Conservation (phyloP, 2,113 vertebrate species). For the Cyanoderma ruficeps region DNA sequence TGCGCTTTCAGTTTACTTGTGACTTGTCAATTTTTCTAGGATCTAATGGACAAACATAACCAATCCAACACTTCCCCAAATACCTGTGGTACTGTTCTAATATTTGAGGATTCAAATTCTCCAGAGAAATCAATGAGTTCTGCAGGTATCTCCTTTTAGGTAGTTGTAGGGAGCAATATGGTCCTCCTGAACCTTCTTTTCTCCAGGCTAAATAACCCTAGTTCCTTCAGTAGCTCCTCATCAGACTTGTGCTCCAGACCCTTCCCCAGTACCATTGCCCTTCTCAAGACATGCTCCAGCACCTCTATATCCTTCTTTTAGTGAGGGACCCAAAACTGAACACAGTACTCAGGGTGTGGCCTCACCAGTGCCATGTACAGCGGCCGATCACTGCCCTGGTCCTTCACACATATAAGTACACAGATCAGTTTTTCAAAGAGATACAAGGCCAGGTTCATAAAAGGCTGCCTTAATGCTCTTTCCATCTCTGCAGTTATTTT, state of each 20-base stretch:
- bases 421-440: neutral
- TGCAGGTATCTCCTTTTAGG: neutral
- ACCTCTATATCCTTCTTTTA: neutral
- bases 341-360: neutral
- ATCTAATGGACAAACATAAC: neutral
- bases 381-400: rapidly evolving
- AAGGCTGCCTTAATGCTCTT: neutral
- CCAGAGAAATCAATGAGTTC: neutral
- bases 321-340: neutral
- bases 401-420: neutral
- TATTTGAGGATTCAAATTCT: neutral
- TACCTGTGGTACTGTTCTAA: neutral
- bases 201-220: neutral
- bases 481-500: neutral
- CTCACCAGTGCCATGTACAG: neutral
- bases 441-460: neutral
- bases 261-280: neutral
- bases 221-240: neutral
- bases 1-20: neutral
- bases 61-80: neutral
- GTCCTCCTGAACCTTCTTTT: neutral
- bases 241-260: neutral
- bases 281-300: neutral
- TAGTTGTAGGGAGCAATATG: neutral
- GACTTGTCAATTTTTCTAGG: neutral